A percentile compares a stretch with the other conserved stretches of the same genome.
Evolutionary conservation across 2,113 vertebrate species (phyloP).

Genomic region (Lepisosteus osseus): DNA sequence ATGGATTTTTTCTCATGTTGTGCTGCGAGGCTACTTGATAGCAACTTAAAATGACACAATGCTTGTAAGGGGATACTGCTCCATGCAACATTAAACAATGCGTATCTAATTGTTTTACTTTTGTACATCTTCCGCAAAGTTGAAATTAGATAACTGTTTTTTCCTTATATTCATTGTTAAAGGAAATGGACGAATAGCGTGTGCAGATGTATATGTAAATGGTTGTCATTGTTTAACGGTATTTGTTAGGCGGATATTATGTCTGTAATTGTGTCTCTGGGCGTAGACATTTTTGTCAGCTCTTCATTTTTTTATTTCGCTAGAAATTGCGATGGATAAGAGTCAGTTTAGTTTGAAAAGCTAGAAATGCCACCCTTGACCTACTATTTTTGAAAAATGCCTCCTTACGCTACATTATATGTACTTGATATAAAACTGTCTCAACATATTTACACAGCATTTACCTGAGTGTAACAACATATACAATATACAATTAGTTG

Average conservation of each 20-base stretch:
- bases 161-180: slow-evolving; percentile 55
- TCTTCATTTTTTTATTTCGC: slow-evolving; percentile 62
- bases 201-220: slow-evolving; percentile 43
- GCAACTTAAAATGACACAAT: slow-evolving; percentile 45
- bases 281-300: slow-evolving; percentile 73
- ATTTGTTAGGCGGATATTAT: slow-evolving; percentile 73
- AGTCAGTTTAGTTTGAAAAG: slow-evolving; percentile 31
- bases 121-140: slow-evolving; percentile 49
- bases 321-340: slow-evolving; percentile 53
- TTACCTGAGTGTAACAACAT: slow-evolving; percentile 10
- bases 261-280: slow-evolving; percentile 73
- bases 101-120: slow-evolving; percentile 35
- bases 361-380: slow-evolving; percentile 23
- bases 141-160: slow-evolving; percentile 48
- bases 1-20: slow-evolving; percentile 47
- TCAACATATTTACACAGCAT: slow-evolving; percentile 10
- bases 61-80: slow-evolving; percentile 34
- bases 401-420: slow-evolving; percentile 3
- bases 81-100: slow-evolving; percentile 34
- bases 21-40: slow-evolving; percentile 38
- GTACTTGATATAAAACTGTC: slow-evolving; percentile 1
- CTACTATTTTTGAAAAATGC: neutral
- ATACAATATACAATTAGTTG: slow-evolving; percentile 15
- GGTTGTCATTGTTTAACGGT: slow-evolving; percentile 64
- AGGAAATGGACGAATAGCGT: slow-evolving; percentile 51